Percentiles rank a stretch among this genome's conserved stretches.
phyloP scores from a whole-genome alignment of 2,888 invertebrate genomes.

The Drosophila neoperkinsi region DNA sequence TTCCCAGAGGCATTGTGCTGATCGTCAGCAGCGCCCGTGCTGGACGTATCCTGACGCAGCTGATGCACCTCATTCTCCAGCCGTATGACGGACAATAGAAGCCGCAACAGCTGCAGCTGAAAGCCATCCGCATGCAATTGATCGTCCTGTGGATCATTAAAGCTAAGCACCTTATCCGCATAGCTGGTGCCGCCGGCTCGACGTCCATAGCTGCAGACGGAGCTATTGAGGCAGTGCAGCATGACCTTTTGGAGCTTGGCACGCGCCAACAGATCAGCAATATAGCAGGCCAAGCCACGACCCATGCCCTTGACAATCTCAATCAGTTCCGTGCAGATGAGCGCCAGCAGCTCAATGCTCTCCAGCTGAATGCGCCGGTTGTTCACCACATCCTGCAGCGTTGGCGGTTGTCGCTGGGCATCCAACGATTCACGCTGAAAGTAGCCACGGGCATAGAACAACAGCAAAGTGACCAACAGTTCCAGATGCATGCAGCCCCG shows the following conservation, averaged over 20 bases:
- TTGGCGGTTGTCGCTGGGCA: slow-evolving; percentile 86
- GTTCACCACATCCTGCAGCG: slow-evolving; percentile 89
- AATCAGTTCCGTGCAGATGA: slow-evolving; percentile 90
- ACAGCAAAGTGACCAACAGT: slow-evolving; percentile 90
- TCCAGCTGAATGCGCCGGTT: slow-evolving; percentile 92
- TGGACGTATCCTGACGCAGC: slow-evolving; percentile 85
- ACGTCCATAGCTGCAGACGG: slow-evolving; percentile 86
- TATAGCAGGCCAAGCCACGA: slow-evolving; percentile 90
- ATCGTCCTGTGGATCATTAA: slow-evolving; percentile 89
- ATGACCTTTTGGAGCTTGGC: slow-evolving; percentile 94
- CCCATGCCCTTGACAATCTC: slow-evolving; percentile 91
- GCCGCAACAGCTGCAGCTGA: slow-evolving; percentile 89
- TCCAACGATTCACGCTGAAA: slow-evolving; percentile 82
- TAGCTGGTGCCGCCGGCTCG: slow-evolving; percentile 85
- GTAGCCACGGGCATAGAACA: slow-evolving; percentile 93
- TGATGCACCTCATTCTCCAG: slow-evolving; percentile 90
- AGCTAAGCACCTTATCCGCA: slow-evolving; percentile 90
- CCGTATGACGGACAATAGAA: slow-evolving; percentile 90
- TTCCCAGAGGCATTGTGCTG: slow-evolving; percentile 73
- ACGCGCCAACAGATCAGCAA: slow-evolving; percentile 90
- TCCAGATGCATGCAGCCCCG: slow-evolving; percentile 93
- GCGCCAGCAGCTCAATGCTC: slow-evolving; percentile 90
- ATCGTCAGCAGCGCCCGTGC: slow-evolving; percentile 56
- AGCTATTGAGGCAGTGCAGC: slow-evolving; percentile 92
- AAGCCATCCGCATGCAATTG: slow-evolving; percentile 89